Evolutionary conservation across 2,797 vertebrate genomes (phyloP).

Genomic region (Geotrypetes seraphini): DNA sequence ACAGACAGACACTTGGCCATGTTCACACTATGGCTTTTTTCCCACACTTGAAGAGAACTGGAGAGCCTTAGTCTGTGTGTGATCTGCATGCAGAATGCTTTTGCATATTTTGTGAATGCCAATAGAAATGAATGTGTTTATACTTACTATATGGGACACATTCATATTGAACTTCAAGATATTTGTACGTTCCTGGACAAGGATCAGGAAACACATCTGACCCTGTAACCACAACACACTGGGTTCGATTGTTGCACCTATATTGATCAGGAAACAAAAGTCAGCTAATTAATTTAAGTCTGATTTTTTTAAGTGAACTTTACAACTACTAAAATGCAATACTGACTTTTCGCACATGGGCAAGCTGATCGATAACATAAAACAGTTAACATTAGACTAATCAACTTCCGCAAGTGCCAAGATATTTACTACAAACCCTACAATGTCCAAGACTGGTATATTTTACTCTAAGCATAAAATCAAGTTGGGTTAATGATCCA

Average conservation of each 20-base stretch:
- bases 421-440: no score
- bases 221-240: slow-evolving; percentile 96
- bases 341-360: slow-evolving; percentile 17
- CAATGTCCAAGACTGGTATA: no score
- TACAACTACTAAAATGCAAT: slow-evolving; percentile 5
- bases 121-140: slow-evolving; percentile 50
- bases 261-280: slow-evolving; percentile 33
- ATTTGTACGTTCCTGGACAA: slow-evolving; percentile 97
- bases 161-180: slow-evolving; percentile 99
- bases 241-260: slow-evolving; percentile 98
- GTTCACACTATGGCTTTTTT: slow-evolving; percentile 53
- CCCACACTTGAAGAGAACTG: slow-evolving; percentile 56
- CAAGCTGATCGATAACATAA: slow-evolving; percentile 12
- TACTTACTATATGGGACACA: slow-evolving; percentile 99
- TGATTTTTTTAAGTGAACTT: slow-evolving; percentile 21
- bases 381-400: slow-evolving; percentile 14
- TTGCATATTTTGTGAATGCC: slow-evolving; percentile 40
- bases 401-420: slow-evolving; percentile 10
- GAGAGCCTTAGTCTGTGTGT: slow-evolving; percentile 49
- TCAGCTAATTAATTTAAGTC: slow-evolving; percentile 43
- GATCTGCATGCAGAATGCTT: slow-evolving; percentile 58
- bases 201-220: slow-evolving; percentile 98
- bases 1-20: slow-evolving; percentile 66
- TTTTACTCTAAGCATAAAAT: no score
- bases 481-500: no score